Percentiles rank a stretch among this genome's conserved stretches.
Evolutionary conservation across 2,113 vertebrate genomes (phyloP).

Genomic region (Orycteropus afer): DNA sequence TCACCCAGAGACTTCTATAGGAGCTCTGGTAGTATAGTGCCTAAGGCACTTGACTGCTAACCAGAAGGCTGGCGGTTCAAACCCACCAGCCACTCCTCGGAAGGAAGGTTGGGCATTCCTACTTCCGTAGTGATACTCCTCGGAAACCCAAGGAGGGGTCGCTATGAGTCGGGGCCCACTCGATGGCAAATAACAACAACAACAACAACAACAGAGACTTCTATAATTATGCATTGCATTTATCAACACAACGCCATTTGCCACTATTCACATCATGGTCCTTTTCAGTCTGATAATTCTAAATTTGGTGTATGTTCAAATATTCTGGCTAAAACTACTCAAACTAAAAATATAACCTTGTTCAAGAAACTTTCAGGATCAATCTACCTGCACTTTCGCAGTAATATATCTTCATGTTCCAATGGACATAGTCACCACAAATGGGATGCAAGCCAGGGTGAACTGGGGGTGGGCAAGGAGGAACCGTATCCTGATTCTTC

Average conservation of each 20-base stretch:
- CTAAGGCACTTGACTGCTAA: too few species aligned
- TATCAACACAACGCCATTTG: not conserved
- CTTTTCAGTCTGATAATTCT: constrained; percentile 5
- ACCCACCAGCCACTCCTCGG: too few species aligned
- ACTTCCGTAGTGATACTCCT: too few species aligned
- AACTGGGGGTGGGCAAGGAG: not conserved
- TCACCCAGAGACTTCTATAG: not conserved
- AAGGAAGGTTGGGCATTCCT: too few species aligned
- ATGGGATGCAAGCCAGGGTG: not conserved
- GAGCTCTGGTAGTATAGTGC: too few species aligned
- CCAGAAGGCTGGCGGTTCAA: too few species aligned
- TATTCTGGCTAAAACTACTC: not conserved
- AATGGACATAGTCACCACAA: not conserved
- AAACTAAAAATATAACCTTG: constrained; percentile 13
- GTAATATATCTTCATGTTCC: not conserved
- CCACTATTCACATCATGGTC: not conserved
- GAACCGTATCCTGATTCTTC: not conserved
- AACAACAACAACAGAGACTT: too few species aligned
- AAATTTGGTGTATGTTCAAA: not conserved
- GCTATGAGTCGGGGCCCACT: too few species aligned
- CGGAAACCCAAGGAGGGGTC: too few species aligned
- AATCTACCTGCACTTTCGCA: not conserved
- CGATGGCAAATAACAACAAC: too few species aligned
- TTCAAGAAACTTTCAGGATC: not conserved
- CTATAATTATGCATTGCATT: not conserved